Conservation (phyloP, 2,888 invertebrate species). For the Aethes cnicana region DNA sequence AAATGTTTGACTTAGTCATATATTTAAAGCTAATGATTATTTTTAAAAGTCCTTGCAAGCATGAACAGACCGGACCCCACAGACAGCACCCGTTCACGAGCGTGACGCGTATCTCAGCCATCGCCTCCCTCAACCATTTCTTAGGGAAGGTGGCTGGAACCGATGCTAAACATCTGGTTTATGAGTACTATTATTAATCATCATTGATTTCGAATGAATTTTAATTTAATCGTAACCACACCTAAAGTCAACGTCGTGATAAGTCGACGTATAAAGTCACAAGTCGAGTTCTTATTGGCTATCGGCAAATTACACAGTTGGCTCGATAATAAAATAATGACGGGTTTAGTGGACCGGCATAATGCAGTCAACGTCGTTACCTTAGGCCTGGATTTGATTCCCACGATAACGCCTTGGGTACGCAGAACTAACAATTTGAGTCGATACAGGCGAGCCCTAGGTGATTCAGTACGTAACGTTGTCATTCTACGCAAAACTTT, state of each 20-base stretch:
- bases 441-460: conserved; percentile 3
- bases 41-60: too few species aligned
- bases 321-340: conserved; percentile 68
- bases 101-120: too few species aligned
- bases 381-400: conserved; percentile 29
- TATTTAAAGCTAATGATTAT: too few species aligned
- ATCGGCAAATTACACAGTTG: conserved; percentile 50
- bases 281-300: conserved; percentile 40
- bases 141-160: too few species aligned
- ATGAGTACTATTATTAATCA: too few species aligned
- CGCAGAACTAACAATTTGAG: conserved; percentile 10
- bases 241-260: conserved; percentile 58
- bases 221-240: conserved; percentile 36
- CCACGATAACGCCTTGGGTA: conserved; percentile 18
- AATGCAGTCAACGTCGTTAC: conserved; percentile 40
- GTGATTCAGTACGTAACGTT: conserved; percentile 24
- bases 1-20: too few species aligned
- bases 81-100: too few species aligned
- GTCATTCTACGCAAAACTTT: conserved; percentile 16
- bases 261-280: conserved; percentile 64
- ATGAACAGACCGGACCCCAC: too few species aligned
- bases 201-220: conserved; percentile 7
- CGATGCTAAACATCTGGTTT: neutral
- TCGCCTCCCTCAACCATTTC: too few species aligned
- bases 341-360: conserved; percentile 51